Conservation (phyloP, 1,140 invertebrate species). For the Trypoxylus dichotomus region DNA sequence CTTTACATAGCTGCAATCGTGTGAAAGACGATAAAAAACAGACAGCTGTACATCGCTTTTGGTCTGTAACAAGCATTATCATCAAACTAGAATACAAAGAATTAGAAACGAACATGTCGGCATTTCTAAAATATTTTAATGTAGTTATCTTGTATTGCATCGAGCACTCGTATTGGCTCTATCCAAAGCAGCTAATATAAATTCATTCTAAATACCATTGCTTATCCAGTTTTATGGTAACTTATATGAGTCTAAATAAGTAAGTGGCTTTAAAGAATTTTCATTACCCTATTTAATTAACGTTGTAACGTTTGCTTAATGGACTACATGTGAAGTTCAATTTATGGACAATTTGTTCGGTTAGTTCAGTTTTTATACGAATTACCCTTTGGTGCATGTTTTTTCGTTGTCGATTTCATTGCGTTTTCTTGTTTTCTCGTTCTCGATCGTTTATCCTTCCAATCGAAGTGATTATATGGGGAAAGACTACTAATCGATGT, state of each 20-base stretch:
- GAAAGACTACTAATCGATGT: background rate
- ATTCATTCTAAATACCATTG: conserved; percentile 21
- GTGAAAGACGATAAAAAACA: too few species aligned
- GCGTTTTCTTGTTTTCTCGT: background rate
- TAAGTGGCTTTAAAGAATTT: conserved; percentile 20
- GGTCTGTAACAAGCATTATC: background rate
- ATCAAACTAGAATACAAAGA: background rate
- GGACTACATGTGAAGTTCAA: conserved; percentile 1
- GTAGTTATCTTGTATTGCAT: background rate
- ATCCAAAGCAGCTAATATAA: conserved; percentile 24
- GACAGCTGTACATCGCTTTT: background rate
- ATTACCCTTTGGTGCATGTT: background rate
- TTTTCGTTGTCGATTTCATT: background rate
- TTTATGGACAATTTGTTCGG: background rate
- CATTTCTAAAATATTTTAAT: conserved; percentile 19
- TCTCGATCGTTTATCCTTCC: background rate
- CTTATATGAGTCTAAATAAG: conserved; percentile 14
- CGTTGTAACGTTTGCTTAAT: background rate
- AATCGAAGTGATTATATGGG: background rate
- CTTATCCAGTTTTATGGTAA: conserved; percentile 14
- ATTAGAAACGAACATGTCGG: background rate
- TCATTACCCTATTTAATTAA: conserved; percentile 27
- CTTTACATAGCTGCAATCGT: too few species aligned
- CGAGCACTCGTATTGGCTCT: background rate
- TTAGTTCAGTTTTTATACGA: conserved; percentile 10